phyloP scores from a whole-genome alignment of 2,888 invertebrate species.

The Mimachlamys varia region DNA sequence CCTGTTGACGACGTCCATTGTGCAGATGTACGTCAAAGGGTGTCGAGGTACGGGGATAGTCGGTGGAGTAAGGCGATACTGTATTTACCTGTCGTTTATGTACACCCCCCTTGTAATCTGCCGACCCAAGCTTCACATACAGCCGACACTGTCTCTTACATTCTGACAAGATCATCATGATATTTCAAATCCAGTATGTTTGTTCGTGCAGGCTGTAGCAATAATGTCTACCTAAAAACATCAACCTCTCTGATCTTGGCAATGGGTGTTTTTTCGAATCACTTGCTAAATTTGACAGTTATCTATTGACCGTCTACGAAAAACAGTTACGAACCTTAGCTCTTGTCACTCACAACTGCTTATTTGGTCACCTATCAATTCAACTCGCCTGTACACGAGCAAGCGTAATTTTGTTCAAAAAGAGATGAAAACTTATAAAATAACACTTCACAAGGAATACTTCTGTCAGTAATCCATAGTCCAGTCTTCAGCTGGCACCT shows the following conservation, averaged over 20 bases:
- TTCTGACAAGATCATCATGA: conserved; percentile 28
- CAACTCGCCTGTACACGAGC: neutral
- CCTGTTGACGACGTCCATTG: neutral
- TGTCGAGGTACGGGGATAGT: conserved; percentile 19
- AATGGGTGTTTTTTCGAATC: conserved; percentile 34
- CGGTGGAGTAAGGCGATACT: neutral
- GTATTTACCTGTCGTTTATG: neutral
- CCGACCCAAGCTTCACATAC: neutral
- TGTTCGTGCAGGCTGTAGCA: neutral
- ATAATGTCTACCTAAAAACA: neutral
- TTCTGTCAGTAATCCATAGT: no score
- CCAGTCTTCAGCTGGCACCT: no score
- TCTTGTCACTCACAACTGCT: neutral
- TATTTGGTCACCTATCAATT: neutral
- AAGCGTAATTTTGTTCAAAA: no score
- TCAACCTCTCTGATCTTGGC: neutral
- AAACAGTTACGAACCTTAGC: neutral
- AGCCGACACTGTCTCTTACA: conserved; percentile 28
- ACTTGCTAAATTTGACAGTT: conserved; percentile 34
- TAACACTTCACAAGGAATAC: no score
- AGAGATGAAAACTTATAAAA: no score
- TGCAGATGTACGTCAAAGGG: conserved; percentile 18
- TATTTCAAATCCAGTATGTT: conserved; percentile 2
- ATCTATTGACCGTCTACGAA: neutral
- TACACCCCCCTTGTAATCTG: conserved; percentile 20